Conservation (phyloP, 2,888 invertebrate genomes). For the Octonoba sinensis region DNA sequence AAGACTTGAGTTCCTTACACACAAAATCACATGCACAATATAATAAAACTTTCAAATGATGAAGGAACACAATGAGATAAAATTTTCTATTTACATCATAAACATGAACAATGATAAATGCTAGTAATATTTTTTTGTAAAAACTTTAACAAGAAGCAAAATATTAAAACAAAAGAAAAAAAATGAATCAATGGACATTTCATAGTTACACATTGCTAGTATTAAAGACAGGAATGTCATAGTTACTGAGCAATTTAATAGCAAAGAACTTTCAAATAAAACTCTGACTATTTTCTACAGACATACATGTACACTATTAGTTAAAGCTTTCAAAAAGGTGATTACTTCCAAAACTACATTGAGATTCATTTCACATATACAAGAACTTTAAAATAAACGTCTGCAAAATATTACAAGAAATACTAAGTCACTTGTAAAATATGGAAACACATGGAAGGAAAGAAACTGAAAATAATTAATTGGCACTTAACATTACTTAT, state of each 20-base stretch:
- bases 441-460: no score
- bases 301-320: no score
- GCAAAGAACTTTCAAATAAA: not conserved
- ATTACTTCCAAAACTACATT: not conserved
- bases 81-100: slow-evolving; percentile 21
- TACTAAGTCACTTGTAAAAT: no score
- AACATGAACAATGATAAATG: slow-evolving; percentile 27
- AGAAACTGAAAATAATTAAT: no score
- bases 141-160: slow-evolving; percentile 22
- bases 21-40: slow-evolving; percentile 7
- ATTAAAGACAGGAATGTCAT: slow-evolving; percentile 9
- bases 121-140: slow-evolving; percentile 13
- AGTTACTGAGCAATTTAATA: not conserved
- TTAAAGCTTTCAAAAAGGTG: slow-evolving; percentile 1
- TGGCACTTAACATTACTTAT: no score
- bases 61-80: slow-evolving; percentile 26
- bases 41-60: slow-evolving; percentile 35
- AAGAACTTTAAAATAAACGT: not conserved
- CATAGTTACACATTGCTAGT: slow-evolving; percentile 21
- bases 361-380: slow-evolving; percentile 5
- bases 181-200: not conserved
- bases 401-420: no score
- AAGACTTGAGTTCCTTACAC: slow-evolving; percentile 13
- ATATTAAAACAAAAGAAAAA: no score
- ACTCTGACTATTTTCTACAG: not conserved